Conservation (phyloP, 2,888 invertebrate genomes). For the Habroteleia sp. region DNA sequence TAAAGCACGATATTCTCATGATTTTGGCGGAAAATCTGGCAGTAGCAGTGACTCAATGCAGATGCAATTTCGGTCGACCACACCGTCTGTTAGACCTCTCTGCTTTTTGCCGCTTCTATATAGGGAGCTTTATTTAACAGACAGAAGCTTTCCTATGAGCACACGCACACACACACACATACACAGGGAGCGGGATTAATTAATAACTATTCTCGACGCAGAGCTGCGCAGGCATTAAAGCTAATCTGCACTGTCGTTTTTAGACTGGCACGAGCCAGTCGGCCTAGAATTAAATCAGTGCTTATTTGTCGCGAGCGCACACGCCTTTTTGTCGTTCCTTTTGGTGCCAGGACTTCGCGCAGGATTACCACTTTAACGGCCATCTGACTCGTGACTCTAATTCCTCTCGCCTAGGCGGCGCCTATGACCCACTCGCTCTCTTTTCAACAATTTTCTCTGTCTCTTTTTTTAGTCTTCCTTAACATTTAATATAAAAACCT, state of each 20-base stretch:
- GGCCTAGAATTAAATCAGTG: constrained; percentile 75
- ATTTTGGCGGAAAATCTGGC: too few species aligned
- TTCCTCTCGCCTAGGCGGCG: constrained; percentile 29
- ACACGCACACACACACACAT: too few species aligned
- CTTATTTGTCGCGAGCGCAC: constrained; percentile 72
- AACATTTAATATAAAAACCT: not conserved
- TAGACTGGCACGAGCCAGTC: constrained; percentile 66
- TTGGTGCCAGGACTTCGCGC: constrained; percentile 58
- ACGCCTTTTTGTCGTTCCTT: constrained; percentile 58
- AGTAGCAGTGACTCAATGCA: too few species aligned
- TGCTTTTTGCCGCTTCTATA: constrained; percentile 32
- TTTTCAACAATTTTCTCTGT: not conserved
- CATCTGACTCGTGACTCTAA: constrained; percentile 62
- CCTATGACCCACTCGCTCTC: constrained; percentile 20
- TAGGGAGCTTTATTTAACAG: constrained; percentile 73
- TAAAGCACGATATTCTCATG: too few species aligned
- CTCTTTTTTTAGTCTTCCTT: constrained; percentile 9
- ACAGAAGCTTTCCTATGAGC: constrained; percentile 64
- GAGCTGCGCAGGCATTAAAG: constrained; percentile 70
- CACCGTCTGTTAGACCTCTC: constrained; percentile 4
- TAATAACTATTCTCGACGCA: constrained; percentile 72
- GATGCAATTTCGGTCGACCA: constrained; percentile 8
- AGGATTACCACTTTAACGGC: constrained; percentile 65
- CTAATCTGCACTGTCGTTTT: constrained; percentile 72
- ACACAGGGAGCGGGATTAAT: constrained; percentile 75